Base-by-base conservation (phyloP, 2,113 vertebrate genomes). In the Trachemys scripta region DNA sequence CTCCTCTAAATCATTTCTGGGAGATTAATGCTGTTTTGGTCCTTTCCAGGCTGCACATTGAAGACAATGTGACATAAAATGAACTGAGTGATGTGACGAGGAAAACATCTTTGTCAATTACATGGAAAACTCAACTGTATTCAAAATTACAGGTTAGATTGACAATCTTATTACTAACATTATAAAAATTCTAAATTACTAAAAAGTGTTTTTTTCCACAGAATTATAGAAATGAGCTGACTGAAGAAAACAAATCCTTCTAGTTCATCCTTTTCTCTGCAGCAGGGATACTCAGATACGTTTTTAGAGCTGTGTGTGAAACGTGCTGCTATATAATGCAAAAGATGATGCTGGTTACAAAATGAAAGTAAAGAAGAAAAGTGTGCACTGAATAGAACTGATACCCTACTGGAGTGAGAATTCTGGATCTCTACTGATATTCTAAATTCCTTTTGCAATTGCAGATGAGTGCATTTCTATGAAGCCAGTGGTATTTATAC, bases 11-110 rank as follows among this genome's bases (percentile, higher is more conserved):
- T 35, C 1, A 20, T 50, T 91, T 91, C 94, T 85, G 35, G 27
- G n/a, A 3, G 22, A n/a, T 65, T 4, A 82, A 53, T 87, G 29
- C 38, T 0, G 88, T 75, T 87, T 92, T 49, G 3, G 2, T 16
- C 62, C 5, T 31, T 84, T 90, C 62, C 89, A 88, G 92, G 91
- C 89, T 92, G 82, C 87, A 51, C 85, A 92, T 94, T n/a, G 90
- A 89, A 89, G 91, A 85, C 89, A 90, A 69, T 85, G 85, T 89
- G 88, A 95, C 59, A 72, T 22, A 25, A 35, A 54, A 49, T 42
- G 88, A 1, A 90, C 12, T 3, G 3, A 80, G 38, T 24, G 82
- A 10, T 78, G 51, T 19, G 91, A 62, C 82, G 88, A 62, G 62
- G 72, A 97, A n/a, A 56, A 72, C 80, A 49, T 80, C 54, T 78